Evolutionary conservation across 2,888 invertebrate species (phyloP), one percentile per base, ranked within the genome.

Genomic region (Tromatobia lineatoria): DNA sequence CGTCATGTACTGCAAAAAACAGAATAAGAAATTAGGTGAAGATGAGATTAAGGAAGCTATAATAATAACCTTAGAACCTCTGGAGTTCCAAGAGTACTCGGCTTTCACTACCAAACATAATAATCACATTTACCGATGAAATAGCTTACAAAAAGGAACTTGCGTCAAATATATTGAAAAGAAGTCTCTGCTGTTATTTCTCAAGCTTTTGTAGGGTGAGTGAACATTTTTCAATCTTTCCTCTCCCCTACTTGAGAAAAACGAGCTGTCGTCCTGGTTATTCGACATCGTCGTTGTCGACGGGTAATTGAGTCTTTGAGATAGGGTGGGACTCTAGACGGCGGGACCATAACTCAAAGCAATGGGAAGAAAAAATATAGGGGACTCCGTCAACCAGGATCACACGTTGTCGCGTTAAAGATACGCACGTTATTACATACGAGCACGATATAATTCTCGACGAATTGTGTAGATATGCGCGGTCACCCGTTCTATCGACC

Each of bases 1-100:
- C 94, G 99, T 99, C 96, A 99, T 97, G 96, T 99, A 99, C 99
- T 99, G 95, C 82, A 96, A 91, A 92, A 87, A 20, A 73, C 18
- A 45, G 59, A 6, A 11, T 61, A 2, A 25, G 45, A 15, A 6
- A 77, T 18, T n/a, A 8, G 20, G 29, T 59, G 34, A 34, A 18
- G n/a, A 18, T 8, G 34, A 61, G 34, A 61, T 61, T 34, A 61
- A 61, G n/a, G 11, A 20, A 57, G 34, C 34, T 34, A 29, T 29
- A 25, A 29, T 29, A 29, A 29, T 29, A 29, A 29, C 4, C 2
- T 3, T 29, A 29, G 13, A 57, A 25, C 25, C 1, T 15, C 13
- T 57, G 29, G 15, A 59, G 29, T 29, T 15, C 10, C 34, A 61
- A 34, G 10, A 29, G n/a, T 29, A 29, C 59, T 25, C 59, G 4